phyloP scores from a whole-genome alignment of 2,888 invertebrate species.

The Xanthia togata region DNA sequence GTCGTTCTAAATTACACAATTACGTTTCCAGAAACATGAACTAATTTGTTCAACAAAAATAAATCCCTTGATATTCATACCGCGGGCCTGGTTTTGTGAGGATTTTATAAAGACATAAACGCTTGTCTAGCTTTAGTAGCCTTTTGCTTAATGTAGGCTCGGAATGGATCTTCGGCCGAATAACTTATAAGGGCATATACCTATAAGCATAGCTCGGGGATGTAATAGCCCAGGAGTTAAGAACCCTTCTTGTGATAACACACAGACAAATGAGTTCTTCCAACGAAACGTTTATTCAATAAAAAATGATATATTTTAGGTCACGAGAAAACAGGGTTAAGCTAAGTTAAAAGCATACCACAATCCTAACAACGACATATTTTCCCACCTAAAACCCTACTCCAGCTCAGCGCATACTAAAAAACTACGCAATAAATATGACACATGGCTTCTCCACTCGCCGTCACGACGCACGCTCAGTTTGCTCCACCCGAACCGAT shows the following conservation, averaged over 20 bases:
- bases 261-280: background rate
- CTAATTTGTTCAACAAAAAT: background rate
- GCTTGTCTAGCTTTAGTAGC: no score
- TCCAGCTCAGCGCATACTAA: slow-evolving; percentile 1
- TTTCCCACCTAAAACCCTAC: background rate
- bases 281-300: no score
- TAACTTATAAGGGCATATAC: background rate
- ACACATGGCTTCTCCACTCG: slow-evolving; percentile 48
- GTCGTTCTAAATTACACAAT: background rate
- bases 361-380: no score
- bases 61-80: background rate
- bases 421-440: slow-evolving; percentile 52
- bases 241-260: background rate
- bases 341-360: no score
- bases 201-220: background rate
- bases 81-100: background rate
- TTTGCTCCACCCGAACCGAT: slow-evolving; percentile 63
- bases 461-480: slow-evolving; percentile 57
- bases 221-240: background rate
- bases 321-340: no score
- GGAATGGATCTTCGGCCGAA: no score
- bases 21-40: no score
- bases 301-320: no score
- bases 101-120: background rate
- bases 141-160: no score